phyloP scores from a whole-genome alignment of 2,113 vertebrate genomes.

The Fregata magnificens region DNA sequence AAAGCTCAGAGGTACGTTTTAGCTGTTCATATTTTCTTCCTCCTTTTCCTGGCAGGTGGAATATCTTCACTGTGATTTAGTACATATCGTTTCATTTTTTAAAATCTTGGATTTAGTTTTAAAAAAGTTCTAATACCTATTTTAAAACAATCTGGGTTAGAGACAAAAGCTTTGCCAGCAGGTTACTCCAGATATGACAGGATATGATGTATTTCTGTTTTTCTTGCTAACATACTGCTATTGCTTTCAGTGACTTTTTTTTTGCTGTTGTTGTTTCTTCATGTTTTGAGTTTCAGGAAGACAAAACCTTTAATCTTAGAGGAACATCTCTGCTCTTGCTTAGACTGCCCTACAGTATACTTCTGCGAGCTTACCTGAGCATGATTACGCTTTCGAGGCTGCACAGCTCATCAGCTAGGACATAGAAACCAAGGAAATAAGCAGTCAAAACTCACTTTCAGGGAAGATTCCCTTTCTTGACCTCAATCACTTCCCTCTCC shows the following conservation, averaged over 20 bases:
- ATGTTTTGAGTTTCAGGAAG: background rate
- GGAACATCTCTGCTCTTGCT: background rate
- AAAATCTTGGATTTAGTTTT: background rate
- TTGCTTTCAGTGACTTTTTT: background rate
- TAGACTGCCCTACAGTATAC: background rate
- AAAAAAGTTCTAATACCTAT: background rate
- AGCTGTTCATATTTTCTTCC: background rate
- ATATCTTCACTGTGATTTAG: background rate
- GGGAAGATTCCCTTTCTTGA: background rate
- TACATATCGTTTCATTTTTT: background rate
- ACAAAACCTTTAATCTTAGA: background rate
- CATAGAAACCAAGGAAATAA: background rate
- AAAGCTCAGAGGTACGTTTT: background rate
- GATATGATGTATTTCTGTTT: background rate
- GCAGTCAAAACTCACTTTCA: background rate
- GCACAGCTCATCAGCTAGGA: background rate
- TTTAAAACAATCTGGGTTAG: background rate
- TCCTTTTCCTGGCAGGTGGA: background rate
- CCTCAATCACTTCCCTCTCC: background rate
- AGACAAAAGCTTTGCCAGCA: background rate
- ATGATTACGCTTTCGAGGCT: background rate
- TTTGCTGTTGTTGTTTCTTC: background rate
- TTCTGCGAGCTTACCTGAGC: background rate
- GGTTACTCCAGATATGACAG: background rate
- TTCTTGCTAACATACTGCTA: background rate